phyloP scores from a whole-genome alignment of 1,140 invertebrate species.

The Dryas iulia region DNA sequence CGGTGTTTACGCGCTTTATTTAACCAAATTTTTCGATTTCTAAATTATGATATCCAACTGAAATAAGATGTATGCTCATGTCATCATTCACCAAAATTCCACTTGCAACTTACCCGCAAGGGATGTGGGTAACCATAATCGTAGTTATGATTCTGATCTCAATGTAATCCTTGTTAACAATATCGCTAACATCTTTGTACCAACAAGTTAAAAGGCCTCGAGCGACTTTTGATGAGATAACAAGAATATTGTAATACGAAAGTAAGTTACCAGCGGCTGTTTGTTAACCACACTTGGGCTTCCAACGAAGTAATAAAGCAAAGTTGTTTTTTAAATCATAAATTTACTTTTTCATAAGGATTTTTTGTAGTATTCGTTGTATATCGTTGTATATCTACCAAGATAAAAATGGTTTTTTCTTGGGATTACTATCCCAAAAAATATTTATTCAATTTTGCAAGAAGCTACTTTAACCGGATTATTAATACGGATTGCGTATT shows the following conservation, averaged over 20 bases:
- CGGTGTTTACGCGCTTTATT: too few species aligned
- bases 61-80: too few species aligned
- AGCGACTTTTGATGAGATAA: background rate
- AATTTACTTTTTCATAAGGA: background rate
- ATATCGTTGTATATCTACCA: too few species aligned
- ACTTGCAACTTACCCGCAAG: background rate
- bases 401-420: too few species aligned
- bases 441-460: too few species aligned
- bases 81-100: too few species aligned
- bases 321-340: background rate
- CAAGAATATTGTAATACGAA: slow-evolving; percentile 1
- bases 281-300: background rate
- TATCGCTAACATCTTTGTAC: background rate
- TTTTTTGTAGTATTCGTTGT: background rate
- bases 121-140: background rate
- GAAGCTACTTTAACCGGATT: too few species aligned
- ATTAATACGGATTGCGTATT: too few species aligned
- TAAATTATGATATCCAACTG: too few species aligned
- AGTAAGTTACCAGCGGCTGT: background rate
- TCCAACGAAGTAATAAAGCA: background rate
- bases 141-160: background rate
- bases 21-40: too few species aligned
- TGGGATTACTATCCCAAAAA: too few species aligned
- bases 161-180: background rate
- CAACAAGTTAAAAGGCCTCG: background rate